These are phyloP conservation scores for Sandelia bainsii DNA, from an alignment of 2,797 vertebrate species.

Conservation along the genomic window DNA sequence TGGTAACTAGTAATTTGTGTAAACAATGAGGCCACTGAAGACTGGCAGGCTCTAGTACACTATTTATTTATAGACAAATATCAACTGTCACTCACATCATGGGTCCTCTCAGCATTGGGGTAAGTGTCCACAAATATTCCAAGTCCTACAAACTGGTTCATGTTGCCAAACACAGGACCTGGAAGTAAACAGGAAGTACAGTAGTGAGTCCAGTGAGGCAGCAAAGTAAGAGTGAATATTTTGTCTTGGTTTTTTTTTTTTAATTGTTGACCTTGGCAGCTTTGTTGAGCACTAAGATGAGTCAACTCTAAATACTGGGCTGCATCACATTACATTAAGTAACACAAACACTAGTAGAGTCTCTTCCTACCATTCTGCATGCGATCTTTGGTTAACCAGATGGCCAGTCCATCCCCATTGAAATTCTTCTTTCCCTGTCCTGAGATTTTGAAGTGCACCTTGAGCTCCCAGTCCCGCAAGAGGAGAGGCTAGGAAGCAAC, in stretches of 20 bases:
- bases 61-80: neutral
- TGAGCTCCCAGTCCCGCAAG: constrained; percentile 93
- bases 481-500: constrained; percentile 86
- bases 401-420: constrained; percentile 91
- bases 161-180: constrained; percentile 96
- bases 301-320: neutral
- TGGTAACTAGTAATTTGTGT: no score
- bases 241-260: no score
- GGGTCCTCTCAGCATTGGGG: constrained; percentile 92
- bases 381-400: constrained; percentile 96
- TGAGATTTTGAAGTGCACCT: constrained; percentile 93
- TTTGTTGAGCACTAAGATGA: neutral
- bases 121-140: constrained; percentile 96
- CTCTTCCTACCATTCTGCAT: constrained; percentile 89
- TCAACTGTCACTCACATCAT: constrained; percentile 86
- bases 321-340: no score
- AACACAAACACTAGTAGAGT: no score
- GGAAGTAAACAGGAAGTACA: constrained; percentile 8
- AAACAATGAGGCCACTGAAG: no score
- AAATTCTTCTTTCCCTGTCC: constrained; percentile 95
- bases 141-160: constrained; percentile 92
- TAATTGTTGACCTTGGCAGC: no score
- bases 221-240: neutral
- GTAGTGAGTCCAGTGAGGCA: neutral
- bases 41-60: no score